Base-by-base conservation (phyloP, 2,113 vertebrate genomes). In the Fregetta grallaria region DNA sequence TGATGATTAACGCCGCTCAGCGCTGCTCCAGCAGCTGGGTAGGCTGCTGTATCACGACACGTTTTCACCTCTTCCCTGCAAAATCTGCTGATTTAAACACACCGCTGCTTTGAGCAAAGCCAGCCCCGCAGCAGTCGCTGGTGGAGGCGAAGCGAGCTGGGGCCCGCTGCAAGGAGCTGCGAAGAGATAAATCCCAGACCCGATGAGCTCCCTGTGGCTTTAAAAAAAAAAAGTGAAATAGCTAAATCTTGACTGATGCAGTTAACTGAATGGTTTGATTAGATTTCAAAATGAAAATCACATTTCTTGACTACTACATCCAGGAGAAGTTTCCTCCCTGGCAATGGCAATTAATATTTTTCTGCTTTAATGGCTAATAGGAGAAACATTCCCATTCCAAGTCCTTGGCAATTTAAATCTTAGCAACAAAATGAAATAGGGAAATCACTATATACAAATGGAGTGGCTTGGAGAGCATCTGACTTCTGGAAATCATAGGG, bases 401-500 rank as follows among this genome's bases (percentile, higher is more conserved):
- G 36, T 13, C 38, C 49, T 70, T 16, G 50, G 62, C 13, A 7
- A 49, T 77, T 53, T 44, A 13, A 76, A 86, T 25, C 59, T 73
- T n/a, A 15, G 30, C 50, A 61, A 15, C 45, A 5, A 42, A 62
- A 42, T 3, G 11, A 40, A 82, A 25, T 1, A 27, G 44, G 61
- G 73, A 78, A 68, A 65, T 79, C 0, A 0, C 52, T 13, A 0
- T 2, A 1, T 38, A 10, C 27, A 16, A 56, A 52, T 0, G 0
- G 44, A 75, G 52, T 1, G 66, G 38, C 56, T 61, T 47, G 53
- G 80, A 59, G 21, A 75, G 34, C 50, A n/a, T 36, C 68, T 65
- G 62, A 18, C 44, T 86, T 13, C 12, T 17, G 70, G 85, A 34
- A 34, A 44, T 66, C 21, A 1, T 0, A 15, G 58, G 27, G 76